phyloP scores from a whole-genome alignment of 2,888 invertebrate species.

The Cylindroiulus punctatus region DNA sequence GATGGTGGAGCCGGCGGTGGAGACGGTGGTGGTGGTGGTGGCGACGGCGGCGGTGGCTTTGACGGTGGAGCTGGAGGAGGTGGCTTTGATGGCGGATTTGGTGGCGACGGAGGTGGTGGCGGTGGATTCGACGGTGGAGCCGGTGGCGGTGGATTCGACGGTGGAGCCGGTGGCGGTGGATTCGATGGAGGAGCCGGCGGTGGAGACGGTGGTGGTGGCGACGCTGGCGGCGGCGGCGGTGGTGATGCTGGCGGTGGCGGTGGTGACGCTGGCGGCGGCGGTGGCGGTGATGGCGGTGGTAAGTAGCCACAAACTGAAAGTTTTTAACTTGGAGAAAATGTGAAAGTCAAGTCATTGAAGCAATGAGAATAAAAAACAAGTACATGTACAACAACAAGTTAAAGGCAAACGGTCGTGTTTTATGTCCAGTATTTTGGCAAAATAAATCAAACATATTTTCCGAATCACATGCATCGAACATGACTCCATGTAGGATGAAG shows the following conservation, averaged over 20 bases:
- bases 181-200: not conserved
- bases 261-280: conserved; percentile 26
- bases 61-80: conserved; percentile 48
- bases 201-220: not conserved
- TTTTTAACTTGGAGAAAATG: too few species aligned
- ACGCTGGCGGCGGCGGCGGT: conserved; percentile 45
- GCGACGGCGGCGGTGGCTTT: conserved; percentile 46
- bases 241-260: conserved; percentile 52
- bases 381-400: too few species aligned
- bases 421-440: too few species aligned
- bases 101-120: not conserved
- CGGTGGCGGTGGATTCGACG: conserved; percentile 47
- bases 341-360: too few species aligned
- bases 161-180: conserved; percentile 26
- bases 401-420: too few species aligned
- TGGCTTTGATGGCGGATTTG: not conserved
- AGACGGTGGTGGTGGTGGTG: conserved; percentile 48
- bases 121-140: conserved; percentile 10
- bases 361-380: too few species aligned
- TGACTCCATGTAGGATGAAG: too few species aligned
- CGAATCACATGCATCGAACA: too few species aligned
- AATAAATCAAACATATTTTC: too few species aligned
- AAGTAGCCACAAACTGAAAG: not conserved
- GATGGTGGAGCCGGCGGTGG: conserved; percentile 43
- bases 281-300: conserved; percentile 55